These are phyloP conservation scores for Pinctada fucata DNA, from an alignment of 2,888 invertebrate species.

Conservation along the genomic window DNA sequence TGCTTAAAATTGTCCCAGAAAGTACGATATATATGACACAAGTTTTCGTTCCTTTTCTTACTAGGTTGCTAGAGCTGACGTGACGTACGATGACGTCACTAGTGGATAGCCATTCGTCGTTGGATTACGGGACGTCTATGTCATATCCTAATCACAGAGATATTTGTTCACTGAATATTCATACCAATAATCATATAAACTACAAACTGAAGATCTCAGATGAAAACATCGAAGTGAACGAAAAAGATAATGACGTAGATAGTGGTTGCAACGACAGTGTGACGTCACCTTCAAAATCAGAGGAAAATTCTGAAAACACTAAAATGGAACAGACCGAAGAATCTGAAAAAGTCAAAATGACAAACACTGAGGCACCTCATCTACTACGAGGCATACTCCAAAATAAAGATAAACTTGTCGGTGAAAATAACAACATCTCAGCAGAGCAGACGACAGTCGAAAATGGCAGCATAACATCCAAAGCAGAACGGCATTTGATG, in stretches of 20 bases:
- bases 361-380: slow-evolving; percentile 78
- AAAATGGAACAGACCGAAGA: slow-evolving; percentile 13
- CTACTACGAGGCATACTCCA: slow-evolving; percentile 92
- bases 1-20: no score
- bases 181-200: slow-evolving; percentile 17
- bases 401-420: slow-evolving; percentile 89
- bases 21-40: no score
- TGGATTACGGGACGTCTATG: slow-evolving; percentile 17
- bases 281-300: slow-evolving; percentile 17
- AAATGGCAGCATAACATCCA: slow-evolving; percentile 37
- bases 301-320: slow-evolving; percentile 10
- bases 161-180: slow-evolving; percentile 19
- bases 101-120: slow-evolving; percentile 15
- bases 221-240: slow-evolving; percentile 3
- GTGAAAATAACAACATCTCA: slow-evolving; percentile 49
- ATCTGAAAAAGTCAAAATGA: slow-evolving; percentile 34
- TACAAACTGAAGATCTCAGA: slow-evolving; percentile 12
- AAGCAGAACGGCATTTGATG: slow-evolving; percentile 39
- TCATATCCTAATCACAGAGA: slow-evolving; percentile 10
- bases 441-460: slow-evolving; percentile 32
- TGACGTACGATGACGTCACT: slow-evolving; percentile 19
- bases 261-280: slow-evolving; percentile 22
- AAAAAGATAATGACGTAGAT: slow-evolving; percentile 25
- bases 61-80: no score
- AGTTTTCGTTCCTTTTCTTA: no score